Evolutionary conservation across 2,797 vertebrate species (phyloP), one percentile per base, ranked within the genome.

Genomic region (Cuniculus paca): DNA sequence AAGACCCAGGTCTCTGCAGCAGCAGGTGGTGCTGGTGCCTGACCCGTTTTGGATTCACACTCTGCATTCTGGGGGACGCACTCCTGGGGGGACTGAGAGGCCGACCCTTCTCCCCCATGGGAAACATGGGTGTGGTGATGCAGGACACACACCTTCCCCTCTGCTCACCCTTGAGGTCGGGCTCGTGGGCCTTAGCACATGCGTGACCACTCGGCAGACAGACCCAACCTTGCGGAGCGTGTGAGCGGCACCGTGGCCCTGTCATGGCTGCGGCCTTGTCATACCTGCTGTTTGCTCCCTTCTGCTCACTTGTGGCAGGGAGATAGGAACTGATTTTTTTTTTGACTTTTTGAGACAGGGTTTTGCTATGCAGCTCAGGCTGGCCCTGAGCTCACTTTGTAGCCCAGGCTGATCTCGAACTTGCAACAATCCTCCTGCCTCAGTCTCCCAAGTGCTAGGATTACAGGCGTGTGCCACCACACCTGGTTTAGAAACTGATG

Each of bases 161-260:
- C 9, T n/a, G n/a, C 42, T 52, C 22, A 16, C 22, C 50, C 9
- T 31, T 7, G 7, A 81, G 50, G 81, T 20, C 34, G 13, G 26
- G 22, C 58, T 31, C 58, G 36, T 13, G 12, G 2, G 70, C 39
- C 68, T 42, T 20, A n/a, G 20, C 17, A 36, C 65, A 68, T 17
- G 7, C 22, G 65, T 20, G 6, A 20, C 13, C 13, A 11, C 36
- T 28, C 4, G 48, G 9, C 0, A 0, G 52, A 5, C 28, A 78
- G 72, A 20, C 0, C 0, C 14, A 3, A 14, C 9, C 11, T 7
- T 13, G 60, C 48, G 16, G 20, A 20, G 16, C 3, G 7, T 1
- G 4, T 3, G 26, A 39, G 50, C 16, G 5, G 20, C 2, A 17
- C 68, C 10, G 52, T 16, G 6, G 14, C 28, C 5, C 50, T n/a